phyloP scores from a whole-genome alignment of 1,140 invertebrate species.

The Nautilus pompilius region DNA sequence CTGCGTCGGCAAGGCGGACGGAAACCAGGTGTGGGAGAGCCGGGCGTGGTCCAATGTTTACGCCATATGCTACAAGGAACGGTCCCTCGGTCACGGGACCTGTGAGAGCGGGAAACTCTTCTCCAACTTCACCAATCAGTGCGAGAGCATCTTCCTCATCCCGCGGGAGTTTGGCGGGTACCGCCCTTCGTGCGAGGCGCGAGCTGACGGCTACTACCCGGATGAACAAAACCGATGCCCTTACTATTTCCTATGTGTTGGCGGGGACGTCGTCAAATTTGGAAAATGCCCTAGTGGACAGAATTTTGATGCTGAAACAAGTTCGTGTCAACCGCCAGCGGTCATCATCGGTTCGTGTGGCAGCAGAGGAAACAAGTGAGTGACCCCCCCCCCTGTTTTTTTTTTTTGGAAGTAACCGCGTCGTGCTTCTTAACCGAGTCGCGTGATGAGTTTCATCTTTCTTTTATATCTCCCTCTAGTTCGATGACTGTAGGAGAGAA shows the following conservation, averaged over 20 bases:
- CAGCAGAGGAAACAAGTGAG: too few relatives aligned
- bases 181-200: conserved; percentile 14
- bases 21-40: conserved; percentile 27
- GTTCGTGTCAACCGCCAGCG: conserved; percentile 12
- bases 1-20: conserved; percentile 20
- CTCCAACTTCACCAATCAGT: conserved; percentile 19
- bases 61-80: conserved; percentile 25
- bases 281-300: conserved; percentile 10
- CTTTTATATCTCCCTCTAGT: too few relatives aligned
- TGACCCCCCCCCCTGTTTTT: too few relatives aligned
- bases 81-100: conserved; percentile 21
- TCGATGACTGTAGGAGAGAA: too few relatives aligned
- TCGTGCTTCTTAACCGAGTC: too few relatives aligned
- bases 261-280: conserved; percentile 15
- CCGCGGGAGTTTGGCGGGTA: conserved; percentile 20
- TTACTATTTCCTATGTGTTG: conserved; percentile 18
- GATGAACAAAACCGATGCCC: conserved; percentile 22
- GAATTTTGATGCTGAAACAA: conserved; percentile 15
- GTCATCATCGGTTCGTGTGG: too few relatives aligned
- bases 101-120: conserved; percentile 19
- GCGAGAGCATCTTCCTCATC: conserved; percentile 21
- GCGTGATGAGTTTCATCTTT: too few relatives aligned
- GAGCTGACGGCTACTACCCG: conserved; percentile 17
- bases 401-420: too few relatives aligned
- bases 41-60: conserved; percentile 28